Evolutionary conservation across 2,113 vertebrate genomes (phyloP).

Genomic region (Lycocorax pyrrhopterus): DNA sequence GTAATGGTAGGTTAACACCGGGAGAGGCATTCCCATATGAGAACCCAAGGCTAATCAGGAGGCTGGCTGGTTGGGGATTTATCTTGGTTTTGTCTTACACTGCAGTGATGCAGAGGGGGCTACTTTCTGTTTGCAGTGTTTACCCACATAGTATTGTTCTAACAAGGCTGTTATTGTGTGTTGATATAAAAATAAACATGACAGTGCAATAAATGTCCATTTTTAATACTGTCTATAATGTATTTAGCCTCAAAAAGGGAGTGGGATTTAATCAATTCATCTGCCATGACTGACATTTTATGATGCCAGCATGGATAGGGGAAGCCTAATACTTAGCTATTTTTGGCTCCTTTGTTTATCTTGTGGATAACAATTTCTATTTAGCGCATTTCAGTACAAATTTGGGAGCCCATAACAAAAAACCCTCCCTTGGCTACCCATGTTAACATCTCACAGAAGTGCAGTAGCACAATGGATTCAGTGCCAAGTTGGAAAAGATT

Average conservation of each 20-base stretch:
- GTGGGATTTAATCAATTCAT: background rate
- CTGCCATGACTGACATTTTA: background rate
- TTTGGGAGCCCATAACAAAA: background rate
- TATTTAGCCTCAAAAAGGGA: background rate
- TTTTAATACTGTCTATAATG: background rate
- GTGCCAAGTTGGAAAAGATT: background rate
- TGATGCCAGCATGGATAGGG: background rate
- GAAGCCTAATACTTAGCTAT: background rate
- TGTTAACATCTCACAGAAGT: background rate
- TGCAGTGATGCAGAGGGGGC: background rate
- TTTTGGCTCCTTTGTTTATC: background rate
- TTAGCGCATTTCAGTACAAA: background rate
- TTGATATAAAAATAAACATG: background rate
- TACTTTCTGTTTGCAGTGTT: background rate
- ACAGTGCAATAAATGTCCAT: background rate
- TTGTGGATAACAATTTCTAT: background rate
- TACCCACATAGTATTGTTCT: background rate
- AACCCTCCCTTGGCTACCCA: background rate
- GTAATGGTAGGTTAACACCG: conserved; percentile 82
- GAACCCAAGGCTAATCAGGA: background rate
- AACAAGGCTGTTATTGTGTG: background rate
- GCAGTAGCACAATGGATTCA: background rate
- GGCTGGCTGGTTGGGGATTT: background rate
- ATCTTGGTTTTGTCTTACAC: background rate
- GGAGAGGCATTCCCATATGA: background rate